Evolutionary conservation across 2,113 vertebrate genomes (phyloP), one percentile per base, ranked within the genome.

Genomic region (Myotis lucifugus): DNA sequence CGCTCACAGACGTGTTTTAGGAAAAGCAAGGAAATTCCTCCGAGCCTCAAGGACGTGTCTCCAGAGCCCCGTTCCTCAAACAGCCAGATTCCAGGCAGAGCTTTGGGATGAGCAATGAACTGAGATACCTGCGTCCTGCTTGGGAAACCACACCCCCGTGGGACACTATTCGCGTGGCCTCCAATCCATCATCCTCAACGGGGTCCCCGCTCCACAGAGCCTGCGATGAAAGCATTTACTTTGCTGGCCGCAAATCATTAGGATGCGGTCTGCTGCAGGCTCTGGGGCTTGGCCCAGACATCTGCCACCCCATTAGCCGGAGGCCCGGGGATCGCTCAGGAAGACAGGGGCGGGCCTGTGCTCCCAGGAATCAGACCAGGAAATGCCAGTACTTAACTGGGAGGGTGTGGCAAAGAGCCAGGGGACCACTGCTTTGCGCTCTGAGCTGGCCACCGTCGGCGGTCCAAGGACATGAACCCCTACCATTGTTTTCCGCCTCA

Each of bases 341-440:
- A 97, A 98, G 98, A 97, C 98, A 98, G 98, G 97, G 97, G 98
- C 37, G 70, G 97, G 97, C 97, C 97, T 97, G 77, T 79, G 97
- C 98, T 98, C 98, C 98, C 98, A 98, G 99, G 98, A 98, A 98
- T 98, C 98, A 98, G 98, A 97, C 98, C 98, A 98, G 98, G 98
- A 98, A 98, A 99, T 98, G 98, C 98, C 98, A 97, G 97, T 93
- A 97, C 97, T 99, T 98, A 98, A 98, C 98, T 98, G 98, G 98
- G 98, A 98, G 92, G 97, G 95, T 98, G 98, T 98, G 98, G 98
- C 98, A 34, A 50, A 72, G 50, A 42, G 29, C 19, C 25, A 29
- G 13, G 40, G 19, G 50, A 17, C 6, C 34, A 46, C 10, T 37
- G 14, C 19, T 32, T 21, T 25, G 13, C 40, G 15, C 85, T 79